Conservation (phyloP, 2,797 vertebrate genomes). For the Tokudaia muenninki region DNA sequence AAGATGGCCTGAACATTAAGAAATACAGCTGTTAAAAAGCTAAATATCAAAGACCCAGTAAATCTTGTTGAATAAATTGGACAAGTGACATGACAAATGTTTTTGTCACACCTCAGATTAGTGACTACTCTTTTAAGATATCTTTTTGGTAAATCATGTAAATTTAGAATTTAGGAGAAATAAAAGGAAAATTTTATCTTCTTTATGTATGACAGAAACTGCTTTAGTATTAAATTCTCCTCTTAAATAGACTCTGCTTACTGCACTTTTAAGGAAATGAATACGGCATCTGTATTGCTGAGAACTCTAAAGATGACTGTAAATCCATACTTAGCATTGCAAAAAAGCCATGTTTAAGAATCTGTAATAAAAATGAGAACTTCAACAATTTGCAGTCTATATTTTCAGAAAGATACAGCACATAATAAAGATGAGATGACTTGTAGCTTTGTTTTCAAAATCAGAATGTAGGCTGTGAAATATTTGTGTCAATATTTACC, state of each 20-base stretch:
- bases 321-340: not conserved
- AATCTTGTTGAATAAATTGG: constrained; percentile 24
- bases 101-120: not conserved
- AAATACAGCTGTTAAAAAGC: constrained; percentile 39
- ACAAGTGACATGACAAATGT: not conserved
- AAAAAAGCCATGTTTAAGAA: not conserved
- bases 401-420: not conserved
- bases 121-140: not conserved
- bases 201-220: not conserved
- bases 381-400: not conserved
- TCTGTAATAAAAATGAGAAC: not conserved
- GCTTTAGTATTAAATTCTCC: constrained; percentile 27
- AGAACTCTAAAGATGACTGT: not conserved
- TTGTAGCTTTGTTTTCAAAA: constrained; percentile 12
- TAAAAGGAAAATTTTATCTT: not conserved
- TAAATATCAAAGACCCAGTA: not conserved
- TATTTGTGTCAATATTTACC: constrained; percentile 58
- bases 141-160: not conserved
- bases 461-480: constrained; percentile 38
- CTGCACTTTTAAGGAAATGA: not conserved
- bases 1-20: constrained; percentile 46
- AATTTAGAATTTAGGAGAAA: constrained; percentile 47
- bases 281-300: not conserved
- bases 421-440: not conserved
- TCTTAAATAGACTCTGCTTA: constrained; percentile 39